Evolutionary conservation across 2,113 vertebrate species (phyloP), one percentile per base, ranked within the genome.

Genomic region (Dasyprocta punctata): DNA sequence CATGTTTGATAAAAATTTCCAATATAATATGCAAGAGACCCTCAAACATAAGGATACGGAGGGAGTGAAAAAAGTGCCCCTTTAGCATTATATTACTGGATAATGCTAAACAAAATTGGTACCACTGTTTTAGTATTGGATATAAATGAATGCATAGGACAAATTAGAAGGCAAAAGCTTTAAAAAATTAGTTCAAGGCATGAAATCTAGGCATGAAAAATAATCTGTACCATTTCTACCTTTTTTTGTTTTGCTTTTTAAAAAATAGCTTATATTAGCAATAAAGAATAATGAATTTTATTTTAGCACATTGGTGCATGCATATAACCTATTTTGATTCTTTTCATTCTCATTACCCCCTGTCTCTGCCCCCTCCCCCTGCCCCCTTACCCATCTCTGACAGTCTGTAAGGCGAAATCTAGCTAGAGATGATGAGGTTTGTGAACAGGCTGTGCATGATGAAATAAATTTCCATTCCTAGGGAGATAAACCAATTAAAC

Each of bases 401-500:
- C 3, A 75, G 73, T 75, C 41, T 44, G 24, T 82, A 82, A 92
- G 81, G 56, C 41, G 67, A 54, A 61, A 54, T 38, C 58, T 75
- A 75, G 56, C 56, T 75, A 83, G 38, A 63, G 56, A 83, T 75
- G 44, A 92, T 91, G 49, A 49, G 6, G 10, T 67, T 93, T 13
- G 36, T 77, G 41, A 77, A 47, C 24, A 47, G 73, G 41, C 26
- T 44, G 52, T 80, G 11, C 22, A 28, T n/a, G 80, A 71, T 54
- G 61, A 58, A 90, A n/a, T n/a, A n/a, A n/a, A 10, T 54, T 86
- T 83, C n/a, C 3, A 22, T 82, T 92, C 84, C 30, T 80, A 38
- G 67, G 44, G 24, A 96, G 47, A 54, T 33, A 56, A 17, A 52
- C 14, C 92, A 89, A 85, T 78, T 89, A 93, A 90, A 82, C 65